Base-by-base conservation (phyloP, 1,140 invertebrate genomes). In the Hylyphantes graminicola region DNA sequence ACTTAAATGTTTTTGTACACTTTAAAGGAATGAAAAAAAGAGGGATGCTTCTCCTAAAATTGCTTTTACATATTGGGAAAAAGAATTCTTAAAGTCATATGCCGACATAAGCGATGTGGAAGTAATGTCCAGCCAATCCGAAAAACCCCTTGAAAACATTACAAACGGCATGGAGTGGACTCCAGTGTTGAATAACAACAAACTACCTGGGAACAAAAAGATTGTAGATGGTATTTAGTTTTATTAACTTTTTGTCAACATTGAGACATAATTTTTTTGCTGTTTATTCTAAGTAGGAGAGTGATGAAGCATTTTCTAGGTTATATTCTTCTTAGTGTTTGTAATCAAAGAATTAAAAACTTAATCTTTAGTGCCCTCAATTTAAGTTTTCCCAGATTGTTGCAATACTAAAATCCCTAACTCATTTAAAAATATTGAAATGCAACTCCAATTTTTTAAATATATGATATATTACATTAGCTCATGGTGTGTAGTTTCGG, bases 11-110 rank as follows among this genome's bases (percentile, higher is more conserved):
- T 78, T 7, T n/a, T 54, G 35, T 78, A 51, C 67, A 13, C 6
- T 67, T 68, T 21, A 15, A 17, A 70, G 51, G 13, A 68, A 59
- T 50, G 13, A 35, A 72, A 50, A 57, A 7, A 35, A 0, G n/a
- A 50, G 50, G 51, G 19, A 59, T 17, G 55, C 57, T 19, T 10
- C 53, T 61, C 51, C 78, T 19, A 50, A 70, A 48, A 72, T 80
- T 19, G 51, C 35, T 48, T 80, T 80, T 59, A 70, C 65, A 68
- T 80, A 53, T 21, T 80, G 78, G 78, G 78, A 80, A 61, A 65
- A 80, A 70, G 67, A 70, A 17, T 80, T 70, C 61, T 70, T 80
- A 61, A 68, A 12, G 72, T 51, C n/a, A 61, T 35, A 70, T 57
- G 51, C 21, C 19, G 55, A 50, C 64, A 21, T 64, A 19, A 51